Evolutionary conservation across 2,797 vertebrate genomes (phyloP), one percentile per base, ranked within the genome.

Genomic region (Steatocranus sp.): DNA sequence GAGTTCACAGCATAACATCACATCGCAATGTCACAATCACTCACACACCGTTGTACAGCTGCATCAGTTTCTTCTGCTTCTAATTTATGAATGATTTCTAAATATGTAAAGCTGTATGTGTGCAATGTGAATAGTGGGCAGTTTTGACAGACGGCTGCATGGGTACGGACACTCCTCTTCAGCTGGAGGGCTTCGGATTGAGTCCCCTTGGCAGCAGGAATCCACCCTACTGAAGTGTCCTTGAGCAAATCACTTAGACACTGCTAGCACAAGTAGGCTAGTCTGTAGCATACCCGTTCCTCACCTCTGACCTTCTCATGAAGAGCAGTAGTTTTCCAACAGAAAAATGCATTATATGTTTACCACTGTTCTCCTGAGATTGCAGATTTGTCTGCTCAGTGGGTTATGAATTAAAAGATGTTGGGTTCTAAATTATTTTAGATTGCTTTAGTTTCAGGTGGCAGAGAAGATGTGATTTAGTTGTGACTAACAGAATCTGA

Each of bases 251-350:
- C 84, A 83, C 79, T 85, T 75, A 61, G 38, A 75, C 51, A 68
- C 9, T 11, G 6, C 46, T 38, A 30, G 54, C 73, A 81, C 77
- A 30, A 49, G 78, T 17, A 78, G 32, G 74, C 80, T 27, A 49
- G 20, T 76, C 66, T 78, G 61, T 49, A 77, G 68, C 79, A 90
- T 49, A 78, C 36, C 78, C 84, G 50, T 25, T 14, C 15, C 48
- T 90, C 84, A 91, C 81, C 86, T 90, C 70, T 93, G 88, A 90
- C 85, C 84, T 90, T 81, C 76, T 70, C 74, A 32, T 76, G 46
- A 79, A 79, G 34, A 79, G 18, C 23, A 46, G 25, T 46, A 36
- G 79, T 81, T 83, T 77, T 27, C 77, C 25, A 14, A 53, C 75
- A 66, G 34, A 56, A 77, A 76, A 68, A 83, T 32, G 11, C 49